These are phyloP conservation scores for Misgurnus anguillicaudatus DNA, from an alignment of 2,113 vertebrate genomes.

Conservation along the genomic window DNA sequence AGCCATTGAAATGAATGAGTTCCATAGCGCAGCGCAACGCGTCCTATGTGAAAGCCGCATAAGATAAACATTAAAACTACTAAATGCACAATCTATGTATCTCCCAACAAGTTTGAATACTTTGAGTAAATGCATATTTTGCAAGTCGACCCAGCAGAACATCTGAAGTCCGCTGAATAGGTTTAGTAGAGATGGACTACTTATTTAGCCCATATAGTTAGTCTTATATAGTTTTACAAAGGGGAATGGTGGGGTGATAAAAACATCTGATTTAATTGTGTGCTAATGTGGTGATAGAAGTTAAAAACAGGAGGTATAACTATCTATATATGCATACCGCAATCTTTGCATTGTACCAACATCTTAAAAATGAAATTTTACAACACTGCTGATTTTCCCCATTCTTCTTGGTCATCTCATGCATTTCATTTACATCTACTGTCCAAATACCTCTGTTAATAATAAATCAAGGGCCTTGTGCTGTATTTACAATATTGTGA, in stretches of 20 bases:
- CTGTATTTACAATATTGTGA: background rate
- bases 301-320: background rate
- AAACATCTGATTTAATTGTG: slow-evolving; percentile 12
- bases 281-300: slow-evolving; percentile 8
- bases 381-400: slow-evolving; percentile 29
- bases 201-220: slow-evolving; percentile 1
- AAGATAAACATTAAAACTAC: background rate
- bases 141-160: background rate
- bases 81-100: background rate
- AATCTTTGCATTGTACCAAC: slow-evolving; percentile 34
- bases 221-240: slow-evolving; percentile 21
- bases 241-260: slow-evolving; percentile 6
- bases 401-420: background rate
- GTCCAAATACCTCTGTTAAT: background rate
- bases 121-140: background rate
- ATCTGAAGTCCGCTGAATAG: background rate
- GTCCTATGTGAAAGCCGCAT: too few relatives aligned
- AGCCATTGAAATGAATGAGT: too few relatives aligned
- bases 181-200: slow-evolving; percentile 27
- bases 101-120: background rate
- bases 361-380: slow-evolving; percentile 27
- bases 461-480: background rate
- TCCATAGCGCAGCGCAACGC: too few relatives aligned
- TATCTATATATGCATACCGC: slow-evolving; percentile 1
- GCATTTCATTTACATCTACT: background rate